Evolutionary conservation across 2,888 invertebrate genomes (phyloP).

Genomic region (Drosophila buzzatii): DNA sequence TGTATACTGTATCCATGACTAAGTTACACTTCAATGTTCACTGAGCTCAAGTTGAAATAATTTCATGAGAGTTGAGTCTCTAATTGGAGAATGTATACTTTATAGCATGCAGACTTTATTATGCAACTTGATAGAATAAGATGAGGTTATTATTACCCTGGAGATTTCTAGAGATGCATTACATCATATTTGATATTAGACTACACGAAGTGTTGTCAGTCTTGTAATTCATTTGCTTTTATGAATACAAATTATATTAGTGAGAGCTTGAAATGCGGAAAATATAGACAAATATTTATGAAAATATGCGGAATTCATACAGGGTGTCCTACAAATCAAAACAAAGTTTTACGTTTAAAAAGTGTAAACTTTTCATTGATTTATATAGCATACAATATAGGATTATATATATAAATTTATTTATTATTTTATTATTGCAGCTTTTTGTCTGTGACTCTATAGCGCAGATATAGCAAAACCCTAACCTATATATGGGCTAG

Average conservation of each 20-base stretch:
- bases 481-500: too few species aligned
- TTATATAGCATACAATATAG: too few species aligned
- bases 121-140: not conserved
- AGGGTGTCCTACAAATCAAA: too few species aligned
- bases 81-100: not conserved
- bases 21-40: conserved; percentile 1
- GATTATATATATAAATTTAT: too few species aligned
- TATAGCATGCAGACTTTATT: too few species aligned
- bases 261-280: not conserved
- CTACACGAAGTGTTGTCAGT: not conserved
- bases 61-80: not conserved
- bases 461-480: too few species aligned
- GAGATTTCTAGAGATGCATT: not conserved
- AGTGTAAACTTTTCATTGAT: too few species aligned
- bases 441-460: too few species aligned
- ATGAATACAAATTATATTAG: not conserved
- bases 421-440: too few species aligned
- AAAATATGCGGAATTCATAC: too few species aligned
- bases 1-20: conserved; percentile 5
- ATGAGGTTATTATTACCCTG: not conserved
- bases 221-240: not conserved
- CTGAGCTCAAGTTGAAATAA: not conserved
- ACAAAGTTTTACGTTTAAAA: too few species aligned
- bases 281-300: too few species aligned
- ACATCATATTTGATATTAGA: not conserved